phyloP scores from a whole-genome alignment of 2,888 invertebrate species.

The Monoplex corrugatus region DNA sequence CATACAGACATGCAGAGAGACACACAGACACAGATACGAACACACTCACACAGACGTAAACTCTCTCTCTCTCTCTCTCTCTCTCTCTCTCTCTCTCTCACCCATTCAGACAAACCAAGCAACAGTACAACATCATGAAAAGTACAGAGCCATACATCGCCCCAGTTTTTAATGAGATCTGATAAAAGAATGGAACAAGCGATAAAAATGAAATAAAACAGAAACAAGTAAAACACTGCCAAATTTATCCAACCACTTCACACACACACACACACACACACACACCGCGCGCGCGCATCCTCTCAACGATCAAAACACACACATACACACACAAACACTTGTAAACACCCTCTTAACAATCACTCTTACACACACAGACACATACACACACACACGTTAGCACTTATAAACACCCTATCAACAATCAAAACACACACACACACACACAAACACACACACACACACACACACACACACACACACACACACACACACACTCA shows the following conservation, averaged over 20 bases:
- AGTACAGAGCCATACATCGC: not conserved
- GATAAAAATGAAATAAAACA: not conserved
- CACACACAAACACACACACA: constrained; percentile 3
- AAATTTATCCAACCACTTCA: too few species aligned
- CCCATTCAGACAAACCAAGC: too few species aligned
- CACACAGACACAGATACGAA: constrained; percentile 17
- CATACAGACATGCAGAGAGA: not conserved
- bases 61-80: too few species aligned
- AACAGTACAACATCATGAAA: not conserved
- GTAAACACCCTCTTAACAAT: too few species aligned
- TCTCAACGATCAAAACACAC: not conserved
- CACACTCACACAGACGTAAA: not conserved
- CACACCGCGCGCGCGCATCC: not conserved
- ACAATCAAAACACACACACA: not conserved
- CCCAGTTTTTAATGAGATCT: not conserved
- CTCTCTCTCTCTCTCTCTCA: too few species aligned
- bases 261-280: not conserved
- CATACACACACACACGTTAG: constrained; percentile 1
- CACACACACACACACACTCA: not conserved
- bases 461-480: not conserved
- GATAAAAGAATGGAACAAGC: not conserved
- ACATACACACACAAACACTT: not conserved
- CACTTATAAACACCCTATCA: not conserved
- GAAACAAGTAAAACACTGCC: too few species aligned
- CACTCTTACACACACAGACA: not conserved